Base-by-base conservation (phyloP, 2,113 vertebrate genomes). In the Oreotrochilus melanogaster region DNA sequence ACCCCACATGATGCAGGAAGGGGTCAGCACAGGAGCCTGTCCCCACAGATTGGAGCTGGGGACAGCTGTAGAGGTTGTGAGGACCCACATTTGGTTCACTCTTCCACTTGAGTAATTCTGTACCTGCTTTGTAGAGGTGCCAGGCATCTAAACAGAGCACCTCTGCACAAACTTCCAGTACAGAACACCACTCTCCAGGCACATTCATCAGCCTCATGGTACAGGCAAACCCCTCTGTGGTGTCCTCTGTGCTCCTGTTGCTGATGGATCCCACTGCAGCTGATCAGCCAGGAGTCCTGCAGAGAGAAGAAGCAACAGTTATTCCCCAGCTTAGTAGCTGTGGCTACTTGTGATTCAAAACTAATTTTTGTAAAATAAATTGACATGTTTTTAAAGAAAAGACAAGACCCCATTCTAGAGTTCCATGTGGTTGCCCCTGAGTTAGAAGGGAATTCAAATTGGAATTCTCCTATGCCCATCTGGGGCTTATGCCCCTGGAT, bases 131-230 rank as follows among this genome's bases (percentile, higher is more conserved):
- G 19, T 7, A 8, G 10, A 45, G 16, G 8, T 73, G 42, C 28
- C 39, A 39, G 39, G 39, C 39, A 39, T 5, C 39, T 39, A 13
- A 39, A 39, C 39, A 39, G 39, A 39, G 39, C 39, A 39, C 12
- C 39, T 39, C 39, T 39, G 39, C 39, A 39, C 39, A 39, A 12
- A 39, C 12, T 12, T 39, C 39, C 39, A 12, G 39, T 39, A 39
- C 39, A 39, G 39, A 39, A 13, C 39, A 39, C 39, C 35, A 72
- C 43, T 86, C 25, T 57, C 39, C 57, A 60, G 61, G 48, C 11
- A 37, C 30, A 9, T 7, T 3, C 18, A 28, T 16, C 10, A 30
- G 10, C 33, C 35, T 47, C 1, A 0, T 39, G 73, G 56, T 50
- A 18, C 5, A 30, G 37, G 35, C 50, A 64, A 45, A n/a, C 17